A percentile compares a stretch with the other conserved stretches of the same genome.
Conservation (phyloP, 23 tunicate genomes). For the Halocynthia roretzi region DNA sequence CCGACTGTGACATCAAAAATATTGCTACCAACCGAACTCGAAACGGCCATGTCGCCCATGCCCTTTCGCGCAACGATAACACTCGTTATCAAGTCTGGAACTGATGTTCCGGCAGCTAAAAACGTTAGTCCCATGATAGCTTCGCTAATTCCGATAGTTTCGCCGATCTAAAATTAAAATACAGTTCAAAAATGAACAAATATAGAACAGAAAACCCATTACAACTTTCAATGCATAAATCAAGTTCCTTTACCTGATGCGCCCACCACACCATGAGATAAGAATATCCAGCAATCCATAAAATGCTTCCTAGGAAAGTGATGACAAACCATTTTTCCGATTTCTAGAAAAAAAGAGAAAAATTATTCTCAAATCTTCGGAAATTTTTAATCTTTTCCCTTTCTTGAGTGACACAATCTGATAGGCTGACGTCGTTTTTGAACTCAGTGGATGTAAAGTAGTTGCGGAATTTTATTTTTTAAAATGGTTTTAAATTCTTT, state of each 20-base stretch:
- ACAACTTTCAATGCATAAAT: no score
- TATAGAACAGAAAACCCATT: no score
- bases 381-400: no score
- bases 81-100: slow-evolving; percentile 84
- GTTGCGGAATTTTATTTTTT: no score
- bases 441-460: no score
- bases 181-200: neutral
- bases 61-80: slow-evolving; percentile 94
- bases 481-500: no score
- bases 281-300: slow-evolving; percentile 76
- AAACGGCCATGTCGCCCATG: slow-evolving; percentile 88
- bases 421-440: no score
- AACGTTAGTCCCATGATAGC: slow-evolving; percentile 86
- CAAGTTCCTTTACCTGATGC: no score
- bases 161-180: slow-evolving; percentile 36
- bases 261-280: slow-evolving; percentile 92
- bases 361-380: neutral
- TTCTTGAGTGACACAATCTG: no score
- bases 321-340: slow-evolving; percentile 54
- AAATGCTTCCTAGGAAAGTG: slow-evolving; percentile 59
- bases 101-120: slow-evolving; percentile 86
- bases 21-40: slow-evolving; percentile 85
- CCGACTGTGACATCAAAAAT: slow-evolving; percentile 92
- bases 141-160: slow-evolving; percentile 47
- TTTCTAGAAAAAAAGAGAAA: slow-evolving; percentile 30